These are phyloP conservation scores for Gadopsis bispinosus DNA, from an alignment of 2,797 vertebrate species.

Conservation along the genomic window DNA sequence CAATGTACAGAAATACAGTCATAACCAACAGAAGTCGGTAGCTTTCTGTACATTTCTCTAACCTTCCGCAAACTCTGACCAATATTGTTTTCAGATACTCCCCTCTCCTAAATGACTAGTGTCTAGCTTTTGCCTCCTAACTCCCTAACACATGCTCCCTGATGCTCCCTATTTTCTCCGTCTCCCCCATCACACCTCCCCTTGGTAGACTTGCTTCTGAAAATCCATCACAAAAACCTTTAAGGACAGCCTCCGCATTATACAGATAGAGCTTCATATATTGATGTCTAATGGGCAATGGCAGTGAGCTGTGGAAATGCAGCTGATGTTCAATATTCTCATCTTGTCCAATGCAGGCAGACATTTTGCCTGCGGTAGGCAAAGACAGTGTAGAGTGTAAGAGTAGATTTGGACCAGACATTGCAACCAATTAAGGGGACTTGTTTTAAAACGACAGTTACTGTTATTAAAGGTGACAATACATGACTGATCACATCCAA, in stretches of 20 bases:
- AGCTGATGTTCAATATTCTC: slow-evolving; percentile 70
- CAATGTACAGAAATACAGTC: neutral
- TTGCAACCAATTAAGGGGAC: slow-evolving; percentile 51
- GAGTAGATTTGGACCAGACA: slow-evolving; percentile 46
- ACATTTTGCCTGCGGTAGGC: slow-evolving; percentile 59
- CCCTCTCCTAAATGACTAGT: slow-evolving; percentile 20
- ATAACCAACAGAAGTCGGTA: slow-evolving; percentile 4
- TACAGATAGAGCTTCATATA: slow-evolving; percentile 54
- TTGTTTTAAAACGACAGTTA: slow-evolving; percentile 53
- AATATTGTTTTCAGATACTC: slow-evolving; percentile 14
- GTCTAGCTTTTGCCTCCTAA: slow-evolving; percentile 26
- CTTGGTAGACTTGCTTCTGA: slow-evolving; percentile 36
- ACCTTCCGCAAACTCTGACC: slow-evolving; percentile 5
- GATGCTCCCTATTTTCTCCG: slow-evolving; percentile 24
- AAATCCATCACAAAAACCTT: slow-evolving; percentile 71
- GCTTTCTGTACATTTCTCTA: slow-evolving; percentile 18
- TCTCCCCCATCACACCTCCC: slow-evolving; percentile 26
- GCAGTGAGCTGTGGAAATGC: slow-evolving; percentile 64
- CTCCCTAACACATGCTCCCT: slow-evolving; percentile 25
- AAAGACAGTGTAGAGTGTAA: slow-evolving; percentile 58
- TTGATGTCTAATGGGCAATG: slow-evolving; percentile 64
- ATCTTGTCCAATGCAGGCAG: slow-evolving; percentile 57
- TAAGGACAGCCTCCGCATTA: slow-evolving; percentile 56
- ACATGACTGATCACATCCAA: slow-evolving; percentile 55
- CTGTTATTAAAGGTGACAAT: slow-evolving; percentile 63